These are phyloP conservation scores for Penelope pileata DNA, from an alignment of 2,113 vertebrate species.

Conservation along the genomic window DNA sequence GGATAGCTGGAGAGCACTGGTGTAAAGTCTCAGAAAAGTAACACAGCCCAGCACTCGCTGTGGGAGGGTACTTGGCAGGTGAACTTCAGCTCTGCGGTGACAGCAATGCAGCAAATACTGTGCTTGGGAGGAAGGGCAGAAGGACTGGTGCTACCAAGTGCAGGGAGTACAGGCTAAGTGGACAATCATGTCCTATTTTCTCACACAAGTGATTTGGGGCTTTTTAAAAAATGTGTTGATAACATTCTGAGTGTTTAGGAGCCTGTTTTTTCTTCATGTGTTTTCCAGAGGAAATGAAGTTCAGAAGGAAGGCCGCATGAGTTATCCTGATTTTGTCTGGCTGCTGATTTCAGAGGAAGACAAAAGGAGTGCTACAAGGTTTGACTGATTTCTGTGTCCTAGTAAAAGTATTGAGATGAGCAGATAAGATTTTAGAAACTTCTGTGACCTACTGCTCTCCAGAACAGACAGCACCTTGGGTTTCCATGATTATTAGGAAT, in stretches of 20 bases:
- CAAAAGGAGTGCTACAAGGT: constrained; percentile 97
- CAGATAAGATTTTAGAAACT: background rate
- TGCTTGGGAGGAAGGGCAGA: background rate
- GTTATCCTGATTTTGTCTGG: constrained; percentile 98
- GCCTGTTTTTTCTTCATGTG: background rate
- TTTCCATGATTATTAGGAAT: background rate
- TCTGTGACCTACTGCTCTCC: background rate
- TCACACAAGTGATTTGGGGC: background rate
- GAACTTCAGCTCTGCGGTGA: background rate
- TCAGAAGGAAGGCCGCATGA: constrained; percentile 94
- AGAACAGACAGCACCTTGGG: background rate
- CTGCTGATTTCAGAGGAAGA: constrained; percentile 98
- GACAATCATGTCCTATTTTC: background rate
- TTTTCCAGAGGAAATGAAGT: constrained; percentile 89
- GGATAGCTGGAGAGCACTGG: background rate
- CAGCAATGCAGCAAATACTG: background rate
- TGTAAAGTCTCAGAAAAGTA: background rate
- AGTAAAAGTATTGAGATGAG: background rate
- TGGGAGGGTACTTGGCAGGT: background rate
- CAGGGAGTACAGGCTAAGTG: background rate
- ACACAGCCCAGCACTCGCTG: background rate
- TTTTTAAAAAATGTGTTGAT: background rate
- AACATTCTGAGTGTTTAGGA: background rate
- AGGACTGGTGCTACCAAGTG: background rate
- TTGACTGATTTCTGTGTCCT: constrained; percentile 21